Percentiles rank a stretch among this genome's conserved stretches.
phyloP scores from a whole-genome alignment of 2,113 vertebrate genomes.

The Corydoras maculifer region DNA sequence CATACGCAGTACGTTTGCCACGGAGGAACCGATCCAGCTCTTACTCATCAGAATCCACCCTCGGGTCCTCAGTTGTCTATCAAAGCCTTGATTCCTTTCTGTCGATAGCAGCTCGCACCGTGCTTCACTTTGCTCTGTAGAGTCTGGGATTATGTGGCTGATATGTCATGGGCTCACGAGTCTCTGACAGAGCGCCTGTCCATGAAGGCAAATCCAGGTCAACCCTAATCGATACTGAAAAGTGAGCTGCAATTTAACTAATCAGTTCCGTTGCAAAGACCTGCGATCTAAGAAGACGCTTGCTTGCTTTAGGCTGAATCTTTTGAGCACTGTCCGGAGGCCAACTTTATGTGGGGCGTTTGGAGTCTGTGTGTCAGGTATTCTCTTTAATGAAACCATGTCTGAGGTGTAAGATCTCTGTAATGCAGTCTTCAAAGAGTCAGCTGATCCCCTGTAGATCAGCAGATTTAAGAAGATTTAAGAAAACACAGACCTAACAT shows the following conservation, averaged over 20 bases:
- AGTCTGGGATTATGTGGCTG: slow-evolving; percentile 6
- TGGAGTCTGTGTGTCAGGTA: not conserved
- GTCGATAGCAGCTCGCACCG: slow-evolving; percentile 4
- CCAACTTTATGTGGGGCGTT: not conserved
- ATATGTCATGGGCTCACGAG: slow-evolving; percentile 10
- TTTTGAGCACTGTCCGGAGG: no score
- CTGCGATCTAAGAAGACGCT: slow-evolving; percentile 6
- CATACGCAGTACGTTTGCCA: not conserved
- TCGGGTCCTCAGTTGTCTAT: not conserved
- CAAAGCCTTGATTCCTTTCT: slow-evolving; percentile 11
- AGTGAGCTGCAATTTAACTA: slow-evolving; percentile 21
- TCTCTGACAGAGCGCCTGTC: slow-evolving; percentile 22
- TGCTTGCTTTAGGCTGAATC: no score
- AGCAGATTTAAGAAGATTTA: not conserved
- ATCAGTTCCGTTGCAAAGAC: slow-evolving; percentile 14
- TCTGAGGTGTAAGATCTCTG: not conserved
- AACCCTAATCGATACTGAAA: slow-evolving; percentile 29
- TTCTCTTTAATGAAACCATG: not conserved
- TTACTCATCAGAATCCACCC: not conserved
- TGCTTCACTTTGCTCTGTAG: slow-evolving; percentile 1
- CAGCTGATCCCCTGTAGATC: not conserved
- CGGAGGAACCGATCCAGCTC: not conserved
- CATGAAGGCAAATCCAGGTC: slow-evolving; percentile 35
- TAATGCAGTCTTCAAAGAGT: not conserved
- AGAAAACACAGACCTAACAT: no score